phyloP scores from a whole-genome alignment of 2,797 vertebrate species.

The Scarus forsteni region DNA sequence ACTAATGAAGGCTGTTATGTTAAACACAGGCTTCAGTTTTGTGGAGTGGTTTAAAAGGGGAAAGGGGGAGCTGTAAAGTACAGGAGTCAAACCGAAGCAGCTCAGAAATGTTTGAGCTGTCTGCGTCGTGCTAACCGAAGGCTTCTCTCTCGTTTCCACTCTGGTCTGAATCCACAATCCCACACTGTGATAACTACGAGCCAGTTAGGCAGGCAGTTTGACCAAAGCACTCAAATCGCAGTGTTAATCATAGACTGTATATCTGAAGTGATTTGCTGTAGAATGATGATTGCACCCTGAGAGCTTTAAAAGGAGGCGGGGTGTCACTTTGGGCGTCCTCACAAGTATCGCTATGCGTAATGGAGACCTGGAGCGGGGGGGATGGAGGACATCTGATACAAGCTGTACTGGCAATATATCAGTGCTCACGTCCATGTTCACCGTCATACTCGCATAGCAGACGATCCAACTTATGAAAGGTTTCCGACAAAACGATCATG shows the following conservation, averaged over 20 bases:
- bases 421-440: constrained; percentile 8
- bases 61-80: constrained; percentile 30
- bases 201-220: constrained; percentile 37
- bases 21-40: constrained; percentile 5
- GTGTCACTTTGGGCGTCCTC: constrained; percentile 41
- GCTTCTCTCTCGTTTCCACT: constrained; percentile 28
- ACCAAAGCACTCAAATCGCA: constrained; percentile 15
- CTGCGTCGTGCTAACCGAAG: constrained; percentile 16
- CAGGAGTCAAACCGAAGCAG: constrained; percentile 37
- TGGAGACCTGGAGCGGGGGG: constrained; percentile 61
- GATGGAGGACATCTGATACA: constrained; percentile 60
- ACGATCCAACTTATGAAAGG: constrained; percentile 41
- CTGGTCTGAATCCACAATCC: not conserved
- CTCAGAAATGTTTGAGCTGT: constrained; percentile 64
- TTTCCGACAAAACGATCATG: constrained; percentile 52
- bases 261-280: constrained; percentile 37
- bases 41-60: constrained; percentile 5
- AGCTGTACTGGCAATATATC: constrained; percentile 27
- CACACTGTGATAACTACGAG: constrained; percentile 1
- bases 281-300: constrained; percentile 40
- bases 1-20: not conserved
- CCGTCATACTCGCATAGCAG: constrained; percentile 11
- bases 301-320: constrained; percentile 55
- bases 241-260: constrained; percentile 48
- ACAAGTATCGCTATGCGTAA: constrained; percentile 61